Base-by-base conservation (phyloP, 2,888 invertebrate species). In the Apoda limacodes region DNA sequence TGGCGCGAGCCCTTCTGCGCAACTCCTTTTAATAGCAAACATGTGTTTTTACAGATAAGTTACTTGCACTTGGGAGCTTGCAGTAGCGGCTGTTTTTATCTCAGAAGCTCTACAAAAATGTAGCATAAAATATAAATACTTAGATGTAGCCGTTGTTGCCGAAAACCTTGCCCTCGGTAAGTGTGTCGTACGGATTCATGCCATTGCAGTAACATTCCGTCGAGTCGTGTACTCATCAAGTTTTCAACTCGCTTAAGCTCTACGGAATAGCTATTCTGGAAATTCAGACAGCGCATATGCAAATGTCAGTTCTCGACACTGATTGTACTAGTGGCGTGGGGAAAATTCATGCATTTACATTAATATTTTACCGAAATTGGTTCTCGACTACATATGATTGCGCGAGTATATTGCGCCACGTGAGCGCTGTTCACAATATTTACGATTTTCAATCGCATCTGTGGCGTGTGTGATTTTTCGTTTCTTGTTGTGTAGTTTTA, bases 311-410 rank as follows among this genome's bases (percentile, higher is more conserved):
- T 64, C 72, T 69, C 75, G 74, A 75, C 76, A 72, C 74, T 78
- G 74, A 80, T 78, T 76, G 72, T 78, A 69, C 74, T 74, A 78
- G 68, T 74, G 65, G 72, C 66, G 64, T 61, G 57, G 61, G 67
- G 67, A 72, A 75, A 74, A 78, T 75, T 75, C 75, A 74, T 75
- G 71, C 69, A 75, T 80, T 76, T 71, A 76, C 78, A 76, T 78
- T 75, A 78, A 72, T n/a, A 75, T 76, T 74, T 70, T 61, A 60
- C 61, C 59, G 67, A 71, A 74, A 72, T 76, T 71, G 70, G 66
- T 74, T 70, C 63, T 58, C 55, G 60, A 56, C 55, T 60, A 55
- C 57, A 64, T 68, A 65, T 68, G 68, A 70, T 69, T 68, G 60
- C 67, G 66, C 58, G 60, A 60, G 56, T 52, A 50, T 54, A 53